A percentile compares a stretch with the other conserved stretches of the same genome.
These are phyloP conservation scores for Tursiops truncatus DNA, from an alignment of 2,113 vertebrate genomes.

Conservation along the genomic window DNA sequence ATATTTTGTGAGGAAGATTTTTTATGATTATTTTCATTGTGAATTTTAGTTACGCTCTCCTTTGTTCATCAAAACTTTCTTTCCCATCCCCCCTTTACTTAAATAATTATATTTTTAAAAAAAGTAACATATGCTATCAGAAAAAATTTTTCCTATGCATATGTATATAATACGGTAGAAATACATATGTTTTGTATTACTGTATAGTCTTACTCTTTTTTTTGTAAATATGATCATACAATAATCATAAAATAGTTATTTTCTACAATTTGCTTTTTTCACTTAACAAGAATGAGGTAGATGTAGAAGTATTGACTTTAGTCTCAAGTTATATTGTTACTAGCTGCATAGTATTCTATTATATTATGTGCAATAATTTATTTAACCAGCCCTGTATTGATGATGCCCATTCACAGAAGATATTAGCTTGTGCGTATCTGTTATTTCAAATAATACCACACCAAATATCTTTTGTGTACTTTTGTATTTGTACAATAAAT, in stretches of 20 bases:
- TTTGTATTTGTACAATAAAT: not conserved
- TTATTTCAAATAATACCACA: not conserved
- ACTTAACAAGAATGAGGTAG: not conserved
- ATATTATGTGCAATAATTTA: not conserved
- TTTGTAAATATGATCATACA: not conserved
- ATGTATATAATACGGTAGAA: not conserved
- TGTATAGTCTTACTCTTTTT: not conserved
- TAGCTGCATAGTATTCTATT: not conserved
- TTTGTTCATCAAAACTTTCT: not conserved
- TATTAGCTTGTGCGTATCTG: not conserved
- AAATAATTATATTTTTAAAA: not conserved
- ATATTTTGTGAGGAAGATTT: not conserved
- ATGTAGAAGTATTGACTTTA: not conserved
- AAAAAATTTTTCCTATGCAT: not conserved
- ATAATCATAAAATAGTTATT: not conserved
- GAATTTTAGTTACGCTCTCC: conserved; percentile 13
- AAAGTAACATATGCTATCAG: not conserved
- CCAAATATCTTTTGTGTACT: not conserved
- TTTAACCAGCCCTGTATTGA: not conserved
- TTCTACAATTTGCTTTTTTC: not conserved
- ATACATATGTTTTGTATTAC: not conserved
- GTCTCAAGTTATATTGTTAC: not conserved
- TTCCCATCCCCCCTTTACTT: not conserved
- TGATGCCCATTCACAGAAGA: not conserved
- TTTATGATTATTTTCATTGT: conserved; percentile 3